Conservation (phyloP, 2,797 vertebrate genomes). For the Gorsachius magnificus region DNA sequence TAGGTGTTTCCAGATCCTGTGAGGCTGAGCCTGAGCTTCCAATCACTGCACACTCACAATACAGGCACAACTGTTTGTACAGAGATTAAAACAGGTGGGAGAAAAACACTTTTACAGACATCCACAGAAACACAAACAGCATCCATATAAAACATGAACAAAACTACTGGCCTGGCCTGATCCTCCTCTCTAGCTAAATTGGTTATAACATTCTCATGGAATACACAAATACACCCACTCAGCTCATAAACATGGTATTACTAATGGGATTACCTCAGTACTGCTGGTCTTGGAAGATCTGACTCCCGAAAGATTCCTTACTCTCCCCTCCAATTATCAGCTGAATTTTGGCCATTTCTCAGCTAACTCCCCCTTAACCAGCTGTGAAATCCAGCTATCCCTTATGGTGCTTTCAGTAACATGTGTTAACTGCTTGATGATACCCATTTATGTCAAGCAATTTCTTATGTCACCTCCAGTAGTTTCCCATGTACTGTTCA, state of each 20-base stretch:
- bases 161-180: background rate
- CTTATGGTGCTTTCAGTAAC: background rate
- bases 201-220: background rate
- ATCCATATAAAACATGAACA: background rate
- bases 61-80: background rate
- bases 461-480: background rate
- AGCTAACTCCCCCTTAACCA: background rate
- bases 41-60: background rate
- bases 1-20: background rate
- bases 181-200: background rate
- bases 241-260: background rate
- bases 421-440: background rate
- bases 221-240: background rate
- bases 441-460: background rate
- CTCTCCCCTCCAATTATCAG: background rate
- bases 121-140: background rate
- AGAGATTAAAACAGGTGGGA: background rate
- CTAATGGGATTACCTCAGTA: background rate
- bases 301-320: background rate
- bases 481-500: accelerated
- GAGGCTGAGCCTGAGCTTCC: background rate
- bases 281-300: background rate
- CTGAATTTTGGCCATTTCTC: background rate
- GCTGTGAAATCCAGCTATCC: background rate
- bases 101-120: background rate